Conservation (phyloP, 2,797 vertebrate genomes). For the Huso huso region DNA sequence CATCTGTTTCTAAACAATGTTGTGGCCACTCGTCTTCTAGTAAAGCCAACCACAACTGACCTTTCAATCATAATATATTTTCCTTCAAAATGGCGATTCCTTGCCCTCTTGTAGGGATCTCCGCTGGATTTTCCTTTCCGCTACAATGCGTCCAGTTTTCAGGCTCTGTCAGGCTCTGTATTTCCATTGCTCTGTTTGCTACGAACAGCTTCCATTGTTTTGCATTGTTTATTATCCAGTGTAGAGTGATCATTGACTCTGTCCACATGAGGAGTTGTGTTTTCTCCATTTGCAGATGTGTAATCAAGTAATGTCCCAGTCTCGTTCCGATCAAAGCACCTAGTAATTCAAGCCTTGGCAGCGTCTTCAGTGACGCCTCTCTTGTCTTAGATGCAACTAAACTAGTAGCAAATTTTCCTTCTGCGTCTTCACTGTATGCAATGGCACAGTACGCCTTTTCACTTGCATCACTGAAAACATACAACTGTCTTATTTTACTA, state of each 20-base stretch:
- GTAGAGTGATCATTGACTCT: constrained; percentile 9
- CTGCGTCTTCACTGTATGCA: constrained; percentile 7
- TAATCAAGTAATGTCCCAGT: constrained; percentile 14
- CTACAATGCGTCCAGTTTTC: background rate
- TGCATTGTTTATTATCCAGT: background rate
- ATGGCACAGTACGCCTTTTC: constrained; percentile 22
- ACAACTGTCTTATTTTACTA: background rate
- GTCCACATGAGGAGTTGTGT: constrained; percentile 22
- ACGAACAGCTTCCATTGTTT: background rate
- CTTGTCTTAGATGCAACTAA: constrained; percentile 19
- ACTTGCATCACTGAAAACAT: constrained; percentile 21
- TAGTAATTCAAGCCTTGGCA: constrained; percentile 23
- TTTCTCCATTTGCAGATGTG: constrained; percentile 13
- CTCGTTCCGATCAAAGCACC: constrained; percentile 24
- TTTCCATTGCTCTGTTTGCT: background rate
- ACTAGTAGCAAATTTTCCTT: constrained; percentile 1
- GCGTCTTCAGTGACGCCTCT: constrained; percentile 20
- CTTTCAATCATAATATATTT: too few relatives aligned
- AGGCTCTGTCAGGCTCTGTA: background rate
- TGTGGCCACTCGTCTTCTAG: background rate
- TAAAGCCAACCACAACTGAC: too few relatives aligned
- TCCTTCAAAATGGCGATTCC: too few relatives aligned
- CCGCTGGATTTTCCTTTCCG: background rate
- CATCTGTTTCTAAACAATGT: background rate
- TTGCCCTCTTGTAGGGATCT: background rate